These are phyloP conservation scores for Philopotamus ludificatus DNA, from an alignment of 1,140 invertebrate species.

Conservation along the genomic window DNA sequence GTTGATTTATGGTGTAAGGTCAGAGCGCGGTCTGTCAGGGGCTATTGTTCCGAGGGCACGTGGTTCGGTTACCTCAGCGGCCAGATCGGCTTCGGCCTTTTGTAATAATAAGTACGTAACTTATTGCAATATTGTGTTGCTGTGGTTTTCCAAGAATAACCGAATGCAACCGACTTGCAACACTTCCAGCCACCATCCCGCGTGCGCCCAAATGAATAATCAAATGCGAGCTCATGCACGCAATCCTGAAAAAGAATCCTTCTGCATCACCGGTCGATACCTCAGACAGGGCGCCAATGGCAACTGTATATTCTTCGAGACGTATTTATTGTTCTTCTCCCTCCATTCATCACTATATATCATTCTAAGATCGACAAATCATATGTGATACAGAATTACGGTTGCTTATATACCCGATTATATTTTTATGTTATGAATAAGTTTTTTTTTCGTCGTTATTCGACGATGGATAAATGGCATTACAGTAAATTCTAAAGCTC, in stretches of 20 bases:
- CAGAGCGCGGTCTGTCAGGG: conserved; percentile 24
- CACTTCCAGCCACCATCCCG: background rate
- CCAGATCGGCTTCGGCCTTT: conserved; percentile 17
- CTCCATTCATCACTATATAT: no score
- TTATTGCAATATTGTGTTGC: conserved; percentile 20
- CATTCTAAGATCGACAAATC: no score
- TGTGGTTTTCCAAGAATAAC: conserved; percentile 20
- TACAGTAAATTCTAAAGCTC: no score
- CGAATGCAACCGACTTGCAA: background rate
- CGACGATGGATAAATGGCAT: no score
- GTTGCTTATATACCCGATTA: no score
- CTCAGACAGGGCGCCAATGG: background rate
- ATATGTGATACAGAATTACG: no score
- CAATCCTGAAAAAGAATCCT: background rate
- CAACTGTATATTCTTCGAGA: background rate
- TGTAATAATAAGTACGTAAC: conserved; percentile 18
- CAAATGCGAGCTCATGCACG: background rate
- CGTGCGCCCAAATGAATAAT: background rate
- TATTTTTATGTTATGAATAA: no score
- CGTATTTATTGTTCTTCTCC: no score
- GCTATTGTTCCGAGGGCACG: conserved; percentile 33
- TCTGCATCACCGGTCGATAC: no score
- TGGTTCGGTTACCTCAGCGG: conserved; percentile 30
- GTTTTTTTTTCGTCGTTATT: no score
- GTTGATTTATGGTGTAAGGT: conserved; percentile 27